Evolutionary conservation across 2,888 invertebrate species (phyloP).

Genomic region (Gibbula magus): DNA sequence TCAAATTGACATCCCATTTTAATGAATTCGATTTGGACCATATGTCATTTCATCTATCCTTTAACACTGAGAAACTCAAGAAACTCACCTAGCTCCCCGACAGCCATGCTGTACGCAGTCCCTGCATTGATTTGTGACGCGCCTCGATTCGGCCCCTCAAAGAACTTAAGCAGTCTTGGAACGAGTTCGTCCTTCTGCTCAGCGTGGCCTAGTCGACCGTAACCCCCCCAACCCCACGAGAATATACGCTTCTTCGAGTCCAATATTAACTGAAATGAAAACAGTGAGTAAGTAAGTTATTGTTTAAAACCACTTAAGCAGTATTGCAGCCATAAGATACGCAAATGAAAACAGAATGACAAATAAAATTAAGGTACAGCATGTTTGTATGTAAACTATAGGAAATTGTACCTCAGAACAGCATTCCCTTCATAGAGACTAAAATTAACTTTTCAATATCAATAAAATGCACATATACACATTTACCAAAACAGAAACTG

Average conservation of each 20-base stretch:
- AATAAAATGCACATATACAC: too few species aligned
- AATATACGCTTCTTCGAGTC: constrained; percentile 92
- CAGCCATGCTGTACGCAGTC: constrained; percentile 88
- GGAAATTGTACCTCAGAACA: too few species aligned
- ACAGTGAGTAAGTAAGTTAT: not conserved
- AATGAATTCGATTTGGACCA: too few species aligned
- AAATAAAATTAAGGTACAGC: too few species aligned
- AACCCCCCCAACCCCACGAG: constrained; percentile 97
- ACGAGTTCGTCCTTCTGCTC: constrained; percentile 94
- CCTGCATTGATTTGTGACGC: constrained; percentile 89
- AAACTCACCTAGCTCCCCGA: constrained; percentile 83
- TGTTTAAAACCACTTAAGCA: too few species aligned
- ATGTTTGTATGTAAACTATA: too few species aligned
- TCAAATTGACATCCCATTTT: too few species aligned
- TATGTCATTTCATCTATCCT: too few species aligned
- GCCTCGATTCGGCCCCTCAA: constrained; percentile 89
- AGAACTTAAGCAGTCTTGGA: constrained; percentile 88
- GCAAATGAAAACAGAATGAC: not conserved
- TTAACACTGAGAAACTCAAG: not conserved
- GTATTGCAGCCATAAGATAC: not conserved
- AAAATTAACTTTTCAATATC: too few species aligned
- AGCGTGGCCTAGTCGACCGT: constrained; percentile 93
- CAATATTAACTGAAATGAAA: constrained; percentile 82
- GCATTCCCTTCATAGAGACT: too few species aligned
- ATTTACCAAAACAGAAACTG: too few species aligned